phyloP scores from a whole-genome alignment of 2,113 vertebrate species.

The Cephalopterus ornatus region DNA sequence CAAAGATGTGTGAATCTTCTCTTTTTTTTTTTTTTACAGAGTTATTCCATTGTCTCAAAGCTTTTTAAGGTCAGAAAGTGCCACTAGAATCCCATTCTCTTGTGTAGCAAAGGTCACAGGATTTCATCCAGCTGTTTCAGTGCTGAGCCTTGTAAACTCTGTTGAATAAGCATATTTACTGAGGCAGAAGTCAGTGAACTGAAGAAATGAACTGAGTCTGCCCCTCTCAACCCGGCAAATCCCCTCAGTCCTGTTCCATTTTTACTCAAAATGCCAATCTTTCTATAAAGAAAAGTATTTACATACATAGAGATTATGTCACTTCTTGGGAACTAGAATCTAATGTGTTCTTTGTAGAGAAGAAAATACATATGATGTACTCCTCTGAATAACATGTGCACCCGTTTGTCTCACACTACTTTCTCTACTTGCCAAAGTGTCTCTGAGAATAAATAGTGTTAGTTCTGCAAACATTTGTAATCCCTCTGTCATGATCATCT shows the following conservation, averaged over 20 bases:
- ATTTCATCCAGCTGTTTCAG: slow-evolving; percentile 25
- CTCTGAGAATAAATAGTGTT: neutral
- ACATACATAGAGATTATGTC: neutral
- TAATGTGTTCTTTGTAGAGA: neutral
- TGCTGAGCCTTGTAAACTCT: neutral
- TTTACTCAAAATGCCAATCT: neutral
- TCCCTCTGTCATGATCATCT: neutral
- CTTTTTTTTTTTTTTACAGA: neutral
- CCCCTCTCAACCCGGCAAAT: neutral
- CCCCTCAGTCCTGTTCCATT: neutral
- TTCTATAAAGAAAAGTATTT: neutral
- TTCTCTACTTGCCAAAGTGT: neutral
- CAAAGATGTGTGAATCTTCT: neutral
- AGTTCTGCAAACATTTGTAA: neutral
- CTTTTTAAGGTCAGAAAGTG: slow-evolving; percentile 19
- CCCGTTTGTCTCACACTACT: rapidly evolving
- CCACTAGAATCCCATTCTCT: neutral
- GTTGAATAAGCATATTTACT: slow-evolving; percentile 53
- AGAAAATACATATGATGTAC: rapidly evolving
- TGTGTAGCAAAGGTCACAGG: slow-evolving; percentile 1
- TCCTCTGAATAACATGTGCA: neutral
- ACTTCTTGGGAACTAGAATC: neutral
- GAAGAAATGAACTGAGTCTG: neutral
- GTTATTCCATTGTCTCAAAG: neutral
- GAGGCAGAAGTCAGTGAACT: neutral